Evolutionary conservation across 2,888 invertebrate species (phyloP), one percentile per base, ranked within the genome.

Genomic region (Aporophyla lueneburgensis): DNA sequence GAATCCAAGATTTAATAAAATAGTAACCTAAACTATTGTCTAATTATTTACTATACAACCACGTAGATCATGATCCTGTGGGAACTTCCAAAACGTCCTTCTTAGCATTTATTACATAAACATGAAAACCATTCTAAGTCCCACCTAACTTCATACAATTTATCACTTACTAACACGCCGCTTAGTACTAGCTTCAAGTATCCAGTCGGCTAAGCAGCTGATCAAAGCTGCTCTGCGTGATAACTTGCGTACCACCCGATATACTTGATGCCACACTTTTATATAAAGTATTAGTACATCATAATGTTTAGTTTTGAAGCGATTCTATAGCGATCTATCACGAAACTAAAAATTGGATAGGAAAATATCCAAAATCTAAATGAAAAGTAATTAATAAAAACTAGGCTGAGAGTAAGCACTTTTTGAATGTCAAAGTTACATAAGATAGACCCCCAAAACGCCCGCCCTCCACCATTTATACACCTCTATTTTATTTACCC

Each of bases 201-300:
- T 72, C 51, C 68, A 73, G 76, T 71, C 72, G 61, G 74, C 58
- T 78, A 58, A 27, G 66, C 74, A 68, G 72, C 86, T 83, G 87
- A 86, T 87, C 83, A 72, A 80, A 83, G 58, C 73, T 21, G 12
- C 71, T 58, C 70, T 27, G 66, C 65, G 77, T 67, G 86, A 86
- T 86, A 87, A 68, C 72, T 79, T 66, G 71, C 81, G 82, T 84
- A 12, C n/a, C 24, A 3, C 21, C 27, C n/a, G 62, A 75, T 84
- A 69, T 40, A 80, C 80, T 27, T 56, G 24, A 70, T 70, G 43
- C 14, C 33, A 81, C 56, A 43, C 43, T 67, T 51, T 67, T 67
- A 54, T 67, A 79, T 27, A 46, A 33, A 0, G 4, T 14, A 21
- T 16, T 80, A n/a, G 27, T n/a, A 19, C 3, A 46, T 7, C 5